Evolutionary conservation across 2,888 invertebrate species (phyloP), one percentile per base, ranked within the genome.

Genomic region (Sphaeridia pumilis): DNA sequence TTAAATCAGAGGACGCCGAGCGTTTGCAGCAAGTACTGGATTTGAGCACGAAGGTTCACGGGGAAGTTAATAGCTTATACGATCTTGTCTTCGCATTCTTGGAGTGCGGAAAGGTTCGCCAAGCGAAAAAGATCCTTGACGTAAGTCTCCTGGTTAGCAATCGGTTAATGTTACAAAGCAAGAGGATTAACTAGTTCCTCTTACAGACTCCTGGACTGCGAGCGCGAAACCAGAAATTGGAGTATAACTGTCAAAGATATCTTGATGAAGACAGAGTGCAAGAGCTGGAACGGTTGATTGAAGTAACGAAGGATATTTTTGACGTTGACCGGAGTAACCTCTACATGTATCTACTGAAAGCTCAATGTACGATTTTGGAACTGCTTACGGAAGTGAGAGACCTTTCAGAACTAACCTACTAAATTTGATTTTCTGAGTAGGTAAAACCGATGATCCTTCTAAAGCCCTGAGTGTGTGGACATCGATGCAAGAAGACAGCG

Each of bases 61-160:
- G 88, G 3, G 87, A 90, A 72, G 79, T 83, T 36, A 87, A 87
- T 67, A 83, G 87, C 59, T 75, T 90, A 4, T 83, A 85, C 65
- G 87, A 89, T 69, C 74, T 92, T 60, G 85, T 87, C 3, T 76
- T 87, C 43, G 79, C 83, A 1, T 90, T 90, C 68, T 76, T 90
- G 2, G 87, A 89, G 67, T 84, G 84, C 64, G 85, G 86, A 0
- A 77, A 84, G 20, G 69, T 83, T 51, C 74, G 82, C 24, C 87
- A 89, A 69, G 90, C 90, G 0, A 75, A 82, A 26, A 85, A 84
- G 67, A 86, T 90, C 54, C 72, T 90, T 2, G 84, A 87, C 69
- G 76, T 76, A 64, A 58, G 61, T 58, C 5, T 49, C 38, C 22
- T 44, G 26, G 28, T 12, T 22, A 22, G 38, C 17, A 31, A 45